These are phyloP conservation scores for Mesaphorura yosii DNA, from an alignment of 1,140 invertebrate genomes.

Conservation along the genomic window DNA sequence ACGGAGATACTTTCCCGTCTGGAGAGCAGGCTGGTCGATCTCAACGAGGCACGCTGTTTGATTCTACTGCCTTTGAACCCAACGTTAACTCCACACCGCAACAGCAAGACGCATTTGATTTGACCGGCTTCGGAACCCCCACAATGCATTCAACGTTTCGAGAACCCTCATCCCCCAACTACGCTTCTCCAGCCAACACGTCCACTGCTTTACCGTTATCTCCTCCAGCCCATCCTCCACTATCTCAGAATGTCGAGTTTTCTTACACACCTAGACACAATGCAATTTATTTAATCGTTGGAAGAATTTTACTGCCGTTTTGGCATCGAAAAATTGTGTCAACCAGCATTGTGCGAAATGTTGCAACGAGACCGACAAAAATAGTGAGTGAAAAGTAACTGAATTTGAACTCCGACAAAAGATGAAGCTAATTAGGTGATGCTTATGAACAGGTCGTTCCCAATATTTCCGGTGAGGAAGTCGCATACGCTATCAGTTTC, in stretches of 20 bases:
- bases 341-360: slow-evolving; percentile 9
- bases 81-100: slow-evolving; percentile 35
- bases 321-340: slow-evolving; percentile 47
- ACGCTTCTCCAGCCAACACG: not conserved
- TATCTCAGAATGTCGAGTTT: slow-evolving; percentile 31
- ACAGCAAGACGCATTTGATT: slow-evolving; percentile 3
- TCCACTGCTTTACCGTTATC: no score
- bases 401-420: no score
- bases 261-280: slow-evolving; percentile 79
- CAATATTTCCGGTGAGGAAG: slow-evolving; percentile 24
- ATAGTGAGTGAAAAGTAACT: slow-evolving; percentile 24
- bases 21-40: not conserved
- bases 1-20: slow-evolving; percentile 57
- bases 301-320: slow-evolving; percentile 67
- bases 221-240: slow-evolving; percentile 1
- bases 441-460: slow-evolving; percentile 23
- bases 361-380: slow-evolving; percentile 11
- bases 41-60: no score
- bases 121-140: slow-evolving; percentile 22
- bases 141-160: not conserved
- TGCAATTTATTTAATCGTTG: slow-evolving; percentile 80
- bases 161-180: not conserved
- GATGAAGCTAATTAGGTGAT: not conserved
- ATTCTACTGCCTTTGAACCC: no score
- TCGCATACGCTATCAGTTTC: slow-evolving; percentile 24